Conservation (phyloP, 2,888 invertebrate species). For the Zonitis immaculata region DNA sequence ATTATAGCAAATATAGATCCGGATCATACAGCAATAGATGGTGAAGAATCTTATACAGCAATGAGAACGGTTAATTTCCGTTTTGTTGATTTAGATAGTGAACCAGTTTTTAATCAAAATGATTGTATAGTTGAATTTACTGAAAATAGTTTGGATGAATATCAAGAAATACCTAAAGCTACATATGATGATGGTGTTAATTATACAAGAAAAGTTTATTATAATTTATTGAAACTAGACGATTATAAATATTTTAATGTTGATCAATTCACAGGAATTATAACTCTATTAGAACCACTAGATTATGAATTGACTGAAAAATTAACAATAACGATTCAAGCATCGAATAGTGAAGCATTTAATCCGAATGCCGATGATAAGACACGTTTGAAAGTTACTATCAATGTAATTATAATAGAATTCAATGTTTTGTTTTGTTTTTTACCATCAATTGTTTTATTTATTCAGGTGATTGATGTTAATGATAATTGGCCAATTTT, state of each 20-base stretch:
- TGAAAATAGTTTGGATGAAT: slow-evolving; percentile 13
- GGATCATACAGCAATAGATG: slow-evolving; percentile 3
- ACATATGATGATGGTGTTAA: slow-evolving; percentile 8
- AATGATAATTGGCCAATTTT: slow-evolving; percentile 58
- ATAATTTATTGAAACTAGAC: slow-evolving; percentile 20
- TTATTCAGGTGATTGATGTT: slow-evolving; percentile 56
- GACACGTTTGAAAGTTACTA: slow-evolving; percentile 17
- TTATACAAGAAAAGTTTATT: slow-evolving; percentile 13
- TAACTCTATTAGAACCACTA: slow-evolving; percentile 38
- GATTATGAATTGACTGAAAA: slow-evolving; percentile 47
- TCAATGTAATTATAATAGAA: slow-evolving; percentile 22
- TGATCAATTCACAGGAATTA: slow-evolving; percentile 18
- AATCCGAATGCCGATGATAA: slow-evolving; percentile 11
- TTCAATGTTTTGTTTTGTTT: background rate
- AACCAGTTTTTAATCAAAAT: slow-evolving; percentile 21
- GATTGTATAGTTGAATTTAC: slow-evolving; percentile 11
- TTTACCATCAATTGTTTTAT: too few relatives aligned
- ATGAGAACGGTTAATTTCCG: slow-evolving; percentile 14
- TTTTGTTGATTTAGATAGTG: slow-evolving; percentile 21
- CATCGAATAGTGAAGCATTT: slow-evolving; percentile 42
- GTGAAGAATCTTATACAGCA: slow-evolving; percentile 17
- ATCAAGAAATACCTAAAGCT: slow-evolving; percentile 9
- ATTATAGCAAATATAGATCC: background rate
- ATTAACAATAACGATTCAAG: slow-evolving; percentile 51
- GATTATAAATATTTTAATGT: slow-evolving; percentile 20